phyloP scores from a whole-genome alignment of 2,888 invertebrate genomes.

The Serripes groenlandicus region DNA sequence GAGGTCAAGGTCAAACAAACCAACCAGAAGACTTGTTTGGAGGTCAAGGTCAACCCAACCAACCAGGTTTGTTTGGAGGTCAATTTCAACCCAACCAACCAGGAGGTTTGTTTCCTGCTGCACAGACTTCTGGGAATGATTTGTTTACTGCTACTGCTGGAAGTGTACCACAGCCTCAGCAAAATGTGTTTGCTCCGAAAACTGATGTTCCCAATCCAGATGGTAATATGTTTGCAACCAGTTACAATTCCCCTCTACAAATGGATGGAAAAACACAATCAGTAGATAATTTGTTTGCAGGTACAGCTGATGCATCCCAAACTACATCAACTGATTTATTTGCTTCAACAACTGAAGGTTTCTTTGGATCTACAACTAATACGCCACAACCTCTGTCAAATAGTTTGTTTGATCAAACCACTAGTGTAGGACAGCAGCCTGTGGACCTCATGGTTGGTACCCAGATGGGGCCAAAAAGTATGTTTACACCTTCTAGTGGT shows the following conservation, averaged over 20 bases:
- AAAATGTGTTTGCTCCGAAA: too few species aligned
- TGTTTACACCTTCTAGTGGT: not conserved
- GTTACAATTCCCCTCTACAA: too few species aligned
- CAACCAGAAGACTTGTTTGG: not conserved
- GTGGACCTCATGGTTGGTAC: not conserved
- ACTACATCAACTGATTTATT: not conserved
- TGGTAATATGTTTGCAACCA: too few species aligned
- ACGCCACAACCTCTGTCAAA: not conserved
- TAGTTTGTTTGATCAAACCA: not conserved
- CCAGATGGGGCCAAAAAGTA: not conserved
- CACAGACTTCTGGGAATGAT: not conserved
- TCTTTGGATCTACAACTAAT: not conserved
- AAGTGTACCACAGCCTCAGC: not conserved
- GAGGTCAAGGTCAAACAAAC: not conserved
- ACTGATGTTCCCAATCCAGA: too few species aligned
- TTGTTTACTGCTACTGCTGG: not conserved
- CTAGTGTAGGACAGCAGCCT: not conserved
- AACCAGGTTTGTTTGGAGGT: not conserved
- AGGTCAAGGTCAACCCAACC: not conserved
- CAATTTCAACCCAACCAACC: not conserved
- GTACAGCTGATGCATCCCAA: not conserved
- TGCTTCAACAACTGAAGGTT: not conserved
- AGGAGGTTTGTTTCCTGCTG: not conserved
- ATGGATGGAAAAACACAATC: too few species aligned
- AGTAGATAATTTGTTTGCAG: constrained; percentile 1